Percentiles rank a stretch among this genome's conserved stretches.
Conservation (phyloP, 1,140 invertebrate species). For the Musca vetustissima region DNA sequence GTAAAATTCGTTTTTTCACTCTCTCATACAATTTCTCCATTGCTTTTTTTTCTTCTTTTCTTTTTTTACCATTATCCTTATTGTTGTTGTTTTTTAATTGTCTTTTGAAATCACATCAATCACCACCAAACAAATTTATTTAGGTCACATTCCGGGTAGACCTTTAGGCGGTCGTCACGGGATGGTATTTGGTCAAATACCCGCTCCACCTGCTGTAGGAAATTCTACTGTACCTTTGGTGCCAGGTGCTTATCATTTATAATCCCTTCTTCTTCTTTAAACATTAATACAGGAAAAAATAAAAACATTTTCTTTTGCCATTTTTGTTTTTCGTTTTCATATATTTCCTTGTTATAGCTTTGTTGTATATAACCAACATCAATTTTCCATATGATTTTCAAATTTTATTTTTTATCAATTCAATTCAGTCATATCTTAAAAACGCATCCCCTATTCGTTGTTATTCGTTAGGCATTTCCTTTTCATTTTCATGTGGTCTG, state of each 20-base stretch:
- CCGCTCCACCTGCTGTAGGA: conserved; percentile 62
- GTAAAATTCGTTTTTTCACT: background rate
- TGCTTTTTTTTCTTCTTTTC: conserved; percentile 22
- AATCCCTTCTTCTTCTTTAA: conserved; percentile 8
- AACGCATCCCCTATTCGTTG: conserved; percentile 9
- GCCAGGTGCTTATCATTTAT: conserved; percentile 56
- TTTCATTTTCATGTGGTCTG: background rate
- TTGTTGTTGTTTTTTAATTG: conserved; percentile 28
- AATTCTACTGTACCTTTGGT: conserved; percentile 62
- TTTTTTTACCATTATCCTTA: conserved; percentile 33
- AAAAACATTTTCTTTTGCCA: background rate
- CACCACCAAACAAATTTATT: conserved; percentile 31
- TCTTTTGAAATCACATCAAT: conserved; percentile 26
- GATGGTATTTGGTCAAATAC: conserved; percentile 67
- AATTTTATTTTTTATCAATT: too few relatives aligned
- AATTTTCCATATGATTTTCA: too few relatives aligned
- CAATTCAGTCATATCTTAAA: too few relatives aligned
- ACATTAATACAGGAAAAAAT: conserved; percentile 10
- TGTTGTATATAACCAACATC: too few relatives aligned
- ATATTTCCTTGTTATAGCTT: too few relatives aligned
- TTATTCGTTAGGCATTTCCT: background rate
- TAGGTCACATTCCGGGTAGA: conserved; percentile 68
- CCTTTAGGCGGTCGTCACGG: conserved; percentile 68
- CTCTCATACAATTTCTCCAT: background rate
- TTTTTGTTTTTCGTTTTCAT: too few relatives aligned